phyloP scores from a whole-genome alignment of 2,797 vertebrate species.

The Anas bahamensis region DNA sequence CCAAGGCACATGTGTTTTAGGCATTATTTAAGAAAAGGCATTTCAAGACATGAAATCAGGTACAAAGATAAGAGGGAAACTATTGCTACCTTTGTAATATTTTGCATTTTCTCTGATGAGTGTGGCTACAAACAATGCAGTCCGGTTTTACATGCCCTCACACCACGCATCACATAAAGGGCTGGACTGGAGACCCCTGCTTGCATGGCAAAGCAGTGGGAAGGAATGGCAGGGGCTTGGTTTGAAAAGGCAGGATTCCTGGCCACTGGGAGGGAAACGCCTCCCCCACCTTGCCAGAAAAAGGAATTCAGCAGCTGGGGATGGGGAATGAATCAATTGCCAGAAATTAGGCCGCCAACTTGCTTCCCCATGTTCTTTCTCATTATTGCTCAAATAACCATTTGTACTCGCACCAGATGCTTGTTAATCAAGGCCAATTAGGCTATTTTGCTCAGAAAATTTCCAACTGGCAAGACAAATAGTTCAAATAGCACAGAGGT shows the following conservation, averaged over 20 bases:
- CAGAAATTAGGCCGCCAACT: slow-evolving; percentile 63
- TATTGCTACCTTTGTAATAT: background rate
- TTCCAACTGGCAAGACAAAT: slow-evolving; percentile 68
- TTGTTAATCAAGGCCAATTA: slow-evolving; percentile 75
- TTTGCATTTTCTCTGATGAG: background rate
- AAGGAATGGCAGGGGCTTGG: background rate
- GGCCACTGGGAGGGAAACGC: background rate
- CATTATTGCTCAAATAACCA: slow-evolving; percentile 72
- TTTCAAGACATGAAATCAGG: background rate
- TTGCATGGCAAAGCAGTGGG: background rate
- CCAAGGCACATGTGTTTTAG: background rate
- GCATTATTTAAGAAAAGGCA: background rate
- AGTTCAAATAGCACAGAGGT: slow-evolving; percentile 62
- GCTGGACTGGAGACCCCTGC: background rate
- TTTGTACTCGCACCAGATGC: slow-evolving; percentile 71
- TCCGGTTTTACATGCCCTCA: background rate
- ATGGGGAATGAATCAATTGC: slow-evolving; percentile 39
- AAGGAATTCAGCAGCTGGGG: slow-evolving; percentile 29
- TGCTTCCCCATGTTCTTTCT: slow-evolving; percentile 60
- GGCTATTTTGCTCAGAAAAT: slow-evolving; percentile 69
- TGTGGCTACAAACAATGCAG: background rate
- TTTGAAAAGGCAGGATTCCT: background rate
- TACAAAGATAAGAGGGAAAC: background rate
- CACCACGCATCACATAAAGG: background rate
- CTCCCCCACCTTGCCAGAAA: slow-evolving; percentile 27